Evolutionary conservation across 2,888 invertebrate genomes (phyloP), one percentile per base, ranked within the genome.

Genomic region (Cheiracanthium punctorium): DNA sequence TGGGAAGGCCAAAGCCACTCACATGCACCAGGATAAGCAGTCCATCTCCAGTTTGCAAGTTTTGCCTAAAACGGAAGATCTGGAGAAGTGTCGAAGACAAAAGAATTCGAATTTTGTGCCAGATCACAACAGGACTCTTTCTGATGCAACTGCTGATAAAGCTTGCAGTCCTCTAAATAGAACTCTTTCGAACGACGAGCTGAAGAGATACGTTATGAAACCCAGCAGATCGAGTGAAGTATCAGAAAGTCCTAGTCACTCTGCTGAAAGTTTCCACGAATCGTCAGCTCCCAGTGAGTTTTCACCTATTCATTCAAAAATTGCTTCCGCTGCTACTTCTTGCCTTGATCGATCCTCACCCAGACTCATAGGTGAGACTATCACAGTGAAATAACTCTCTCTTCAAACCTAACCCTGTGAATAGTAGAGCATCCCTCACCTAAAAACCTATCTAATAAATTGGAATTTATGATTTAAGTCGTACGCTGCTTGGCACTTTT

Each of bases 261-360:
- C 72, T 14, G 30, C 71, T 41, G 73, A 48, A 14, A 20, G 10
- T 17, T 64, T 41, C 10, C n/a, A 24, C n/a, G 30, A 73, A 41
- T 43, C 64, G 58, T 29, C 41, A 14, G 20, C 43, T 73, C 72
- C 72, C 0, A 37, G 41, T n/a, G 81, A 70, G 48, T n/a, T 20
- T 14, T 73, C 79, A 33, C 75, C 76, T 67, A 33, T 65, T 17
- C 37, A 14, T 37, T 52, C 64, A 8, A 72, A 79, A 73, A 67
- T 37, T 52, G 72, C 77, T 41, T 41, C 64, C 67, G 80, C 74
- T 20, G 75, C 30, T 30, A 74, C 79, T 12, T n/a, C n/a, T n/a
- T 79, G n/a, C 80, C n/a, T 64, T 20, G 80, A 85, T 58, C 48
- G 80, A n/a, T 33, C 72, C 17, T 85, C 85, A 29, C 85, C 85